These are phyloP conservation scores for Leptoclinus maculatus DNA, from an alignment of 2,797 vertebrate species.

Conservation along the genomic window DNA sequence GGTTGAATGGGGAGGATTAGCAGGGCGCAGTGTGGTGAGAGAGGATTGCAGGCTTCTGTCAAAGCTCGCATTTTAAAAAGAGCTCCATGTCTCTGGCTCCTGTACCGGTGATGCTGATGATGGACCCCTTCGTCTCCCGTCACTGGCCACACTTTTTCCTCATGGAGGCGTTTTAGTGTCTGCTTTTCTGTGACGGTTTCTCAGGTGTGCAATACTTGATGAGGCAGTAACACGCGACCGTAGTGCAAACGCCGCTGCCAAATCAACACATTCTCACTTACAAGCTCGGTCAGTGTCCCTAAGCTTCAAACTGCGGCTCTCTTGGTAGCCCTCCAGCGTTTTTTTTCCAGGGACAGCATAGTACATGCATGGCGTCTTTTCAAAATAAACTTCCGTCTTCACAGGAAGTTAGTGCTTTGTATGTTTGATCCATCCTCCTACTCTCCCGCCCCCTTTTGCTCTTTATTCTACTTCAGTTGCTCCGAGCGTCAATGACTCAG, in stretches of 20 bases:
- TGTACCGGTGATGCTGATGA: conserved; percentile 60
- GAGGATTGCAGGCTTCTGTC: conserved; percentile 77
- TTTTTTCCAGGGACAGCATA: too few relatives aligned
- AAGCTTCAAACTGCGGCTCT: too few relatives aligned
- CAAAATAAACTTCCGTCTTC: not conserved
- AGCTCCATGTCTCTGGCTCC: conserved; percentile 62
- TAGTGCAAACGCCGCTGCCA: not conserved
- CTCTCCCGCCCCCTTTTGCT: too few relatives aligned
- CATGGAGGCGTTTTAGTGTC: conserved; percentile 15
- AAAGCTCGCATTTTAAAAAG: conserved; percentile 72
- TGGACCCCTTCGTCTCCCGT: conserved; percentile 43
- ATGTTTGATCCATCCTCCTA: not conserved
- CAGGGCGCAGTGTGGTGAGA: conserved; percentile 75
- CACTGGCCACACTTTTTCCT: conserved; percentile 9
- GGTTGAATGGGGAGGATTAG: conserved; percentile 83
- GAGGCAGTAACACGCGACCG: conserved; percentile 4
- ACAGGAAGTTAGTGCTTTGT: not conserved
- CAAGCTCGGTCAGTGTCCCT: not conserved
- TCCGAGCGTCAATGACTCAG: not conserved
- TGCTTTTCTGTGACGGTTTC: conserved; percentile 14
- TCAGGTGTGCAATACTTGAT: conserved; percentile 36
- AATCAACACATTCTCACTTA: not conserved
- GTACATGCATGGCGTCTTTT: not conserved
- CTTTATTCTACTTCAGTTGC: not conserved
- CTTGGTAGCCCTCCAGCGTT: too few relatives aligned